phyloP scores from a whole-genome alignment of 2,888 invertebrate genomes.

The Sesia apiformis region DNA sequence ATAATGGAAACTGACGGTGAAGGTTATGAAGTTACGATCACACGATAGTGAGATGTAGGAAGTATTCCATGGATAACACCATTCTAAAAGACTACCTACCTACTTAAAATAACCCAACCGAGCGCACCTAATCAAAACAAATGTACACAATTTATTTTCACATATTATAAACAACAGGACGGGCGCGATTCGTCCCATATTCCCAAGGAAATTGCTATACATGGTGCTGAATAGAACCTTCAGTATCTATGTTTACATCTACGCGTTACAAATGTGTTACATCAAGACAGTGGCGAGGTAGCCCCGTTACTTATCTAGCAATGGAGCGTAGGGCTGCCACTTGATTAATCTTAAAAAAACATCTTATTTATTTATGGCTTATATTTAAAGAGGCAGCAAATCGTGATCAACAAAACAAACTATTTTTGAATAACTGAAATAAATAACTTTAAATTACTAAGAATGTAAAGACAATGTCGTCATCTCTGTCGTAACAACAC shows the following conservation, averaged over 20 bases:
- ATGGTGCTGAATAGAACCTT: conserved; percentile 36
- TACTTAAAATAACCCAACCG: neutral
- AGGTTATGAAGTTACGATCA: too few relatives aligned
- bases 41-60: too few relatives aligned
- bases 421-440: too few relatives aligned
- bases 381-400: too few relatives aligned
- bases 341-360: neutral
- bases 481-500: too few relatives aligned
- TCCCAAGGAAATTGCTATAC: conserved; percentile 40
- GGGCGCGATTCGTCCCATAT: conserved; percentile 9
- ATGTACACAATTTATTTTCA: conserved; percentile 19
- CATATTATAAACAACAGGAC: conserved; percentile 2
- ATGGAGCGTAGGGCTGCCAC: conserved; percentile 29
- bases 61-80: too few relatives aligned
- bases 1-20: too few relatives aligned
- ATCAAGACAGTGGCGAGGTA: conserved; percentile 53
- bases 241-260: conserved; percentile 63
- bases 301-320: conserved; percentile 47
- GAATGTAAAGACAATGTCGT: too few relatives aligned
- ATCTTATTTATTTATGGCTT: too few relatives aligned
- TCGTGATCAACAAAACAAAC: too few relatives aligned
- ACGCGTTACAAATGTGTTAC: conserved; percentile 65
- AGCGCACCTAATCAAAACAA: conserved; percentile 3
- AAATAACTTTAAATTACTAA: too few relatives aligned
- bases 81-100: too few relatives aligned